Evolutionary conservation across 2,113 vertebrate species (phyloP).

Genomic region (Ciconia maguari): DNA sequence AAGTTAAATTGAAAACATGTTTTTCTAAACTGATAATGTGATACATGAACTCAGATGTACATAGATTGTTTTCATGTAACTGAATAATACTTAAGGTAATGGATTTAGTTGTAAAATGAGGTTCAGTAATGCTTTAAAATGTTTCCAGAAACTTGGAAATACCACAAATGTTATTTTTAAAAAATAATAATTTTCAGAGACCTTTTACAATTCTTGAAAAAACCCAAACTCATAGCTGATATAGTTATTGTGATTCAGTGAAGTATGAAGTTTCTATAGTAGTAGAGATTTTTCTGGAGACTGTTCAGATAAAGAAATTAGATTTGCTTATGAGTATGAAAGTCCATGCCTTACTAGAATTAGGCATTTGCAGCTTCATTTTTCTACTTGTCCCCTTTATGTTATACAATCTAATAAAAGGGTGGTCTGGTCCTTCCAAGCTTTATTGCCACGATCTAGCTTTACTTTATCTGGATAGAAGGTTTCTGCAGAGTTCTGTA

Average conservation of each 20-base stretch:
- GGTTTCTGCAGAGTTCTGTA: background rate
- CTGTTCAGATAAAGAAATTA: background rate
- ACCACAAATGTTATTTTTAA: background rate
- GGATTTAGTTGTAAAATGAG: background rate
- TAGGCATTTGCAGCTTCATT: background rate
- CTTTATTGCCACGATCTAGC: background rate
- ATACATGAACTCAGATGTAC: background rate
- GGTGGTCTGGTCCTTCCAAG: background rate
- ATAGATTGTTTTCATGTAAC: background rate
- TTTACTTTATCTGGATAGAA: background rate
- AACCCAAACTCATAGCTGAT: background rate
- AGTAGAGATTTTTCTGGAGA: background rate
- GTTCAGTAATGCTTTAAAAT: background rate
- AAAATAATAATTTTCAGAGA: background rate
- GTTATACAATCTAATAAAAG: background rate
- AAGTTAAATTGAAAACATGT: background rate
- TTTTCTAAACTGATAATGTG: background rate
- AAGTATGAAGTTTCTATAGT: background rate
- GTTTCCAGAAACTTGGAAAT: background rate
- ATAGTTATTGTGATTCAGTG: background rate
- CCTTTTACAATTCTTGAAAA: background rate
- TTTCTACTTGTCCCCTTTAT: background rate
- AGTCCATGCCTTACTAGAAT: background rate
- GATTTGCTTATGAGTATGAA: background rate
- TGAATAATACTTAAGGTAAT: constrained; percentile 24